Evolutionary conservation across 2,113 vertebrate genomes (phyloP).

Genomic region (Rhabdornis inornatus): DNA sequence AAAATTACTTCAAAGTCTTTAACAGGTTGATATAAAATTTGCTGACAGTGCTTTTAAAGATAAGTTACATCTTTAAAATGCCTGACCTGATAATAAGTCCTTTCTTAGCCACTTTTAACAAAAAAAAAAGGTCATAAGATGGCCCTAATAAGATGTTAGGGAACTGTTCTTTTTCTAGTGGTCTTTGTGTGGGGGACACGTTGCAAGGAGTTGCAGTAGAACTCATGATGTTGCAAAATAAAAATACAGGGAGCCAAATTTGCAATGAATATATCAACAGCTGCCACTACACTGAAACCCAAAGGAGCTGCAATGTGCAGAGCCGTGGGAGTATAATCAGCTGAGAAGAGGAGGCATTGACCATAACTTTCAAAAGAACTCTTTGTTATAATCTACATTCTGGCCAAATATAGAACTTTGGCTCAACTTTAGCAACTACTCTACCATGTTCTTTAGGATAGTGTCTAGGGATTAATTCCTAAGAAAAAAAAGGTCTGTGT

Average conservation of each 20-base stretch:
- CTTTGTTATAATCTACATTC: slow-evolving; percentile 29
- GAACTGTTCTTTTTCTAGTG: not conserved
- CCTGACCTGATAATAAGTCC: not conserved
- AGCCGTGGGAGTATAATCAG: not conserved
- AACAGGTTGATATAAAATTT: not conserved
- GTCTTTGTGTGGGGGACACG: not conserved
- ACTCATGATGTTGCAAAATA: not conserved
- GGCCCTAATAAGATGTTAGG: not conserved
- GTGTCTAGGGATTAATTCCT: not conserved
- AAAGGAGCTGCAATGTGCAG: not conserved
- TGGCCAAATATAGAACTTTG: slow-evolving; percentile 11
- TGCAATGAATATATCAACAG: not conserved
- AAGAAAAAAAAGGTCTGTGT: not conserved
- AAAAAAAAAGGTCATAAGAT: not conserved
- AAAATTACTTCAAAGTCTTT: not conserved
- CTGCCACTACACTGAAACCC: not conserved
- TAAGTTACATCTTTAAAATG: not conserved
- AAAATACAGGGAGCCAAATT: not conserved
- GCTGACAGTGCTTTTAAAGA: not conserved
- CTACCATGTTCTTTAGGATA: not conserved
- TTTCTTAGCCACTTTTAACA: not conserved
- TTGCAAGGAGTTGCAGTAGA: not conserved
- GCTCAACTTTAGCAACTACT: not conserved
- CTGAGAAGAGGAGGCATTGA: not conserved
- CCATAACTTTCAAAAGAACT: not conserved